Conservation (phyloP, 2,888 invertebrate species). For the Ophioninae sp. region DNA sequence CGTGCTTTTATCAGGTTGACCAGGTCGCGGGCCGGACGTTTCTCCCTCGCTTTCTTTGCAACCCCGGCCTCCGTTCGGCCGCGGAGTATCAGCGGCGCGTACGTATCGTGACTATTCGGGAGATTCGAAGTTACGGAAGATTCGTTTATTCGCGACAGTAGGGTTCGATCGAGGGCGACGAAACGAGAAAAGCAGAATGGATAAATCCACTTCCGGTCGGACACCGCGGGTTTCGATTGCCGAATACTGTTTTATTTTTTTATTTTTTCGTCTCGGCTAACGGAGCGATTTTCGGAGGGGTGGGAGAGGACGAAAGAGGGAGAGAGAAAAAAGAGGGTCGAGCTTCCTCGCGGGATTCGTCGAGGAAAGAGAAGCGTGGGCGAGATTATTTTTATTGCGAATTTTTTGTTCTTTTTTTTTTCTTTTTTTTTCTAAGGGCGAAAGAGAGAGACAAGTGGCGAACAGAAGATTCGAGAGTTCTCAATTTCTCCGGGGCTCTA, state of each 20-base stretch:
- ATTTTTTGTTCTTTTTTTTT: not conserved
- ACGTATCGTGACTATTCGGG: no score
- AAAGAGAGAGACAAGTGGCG: conserved; percentile 7
- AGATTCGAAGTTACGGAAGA: no score
- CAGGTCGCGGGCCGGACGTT: conserved; percentile 56
- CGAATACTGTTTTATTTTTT: no score
- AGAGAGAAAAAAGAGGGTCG: not conserved
- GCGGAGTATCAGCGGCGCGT: no score
- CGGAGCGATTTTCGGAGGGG: not conserved
- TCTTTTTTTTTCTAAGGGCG: not conserved
- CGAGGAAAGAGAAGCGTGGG: not conserved
- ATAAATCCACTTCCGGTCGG: no score
- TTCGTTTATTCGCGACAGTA: no score
- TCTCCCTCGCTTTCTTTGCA: no score
- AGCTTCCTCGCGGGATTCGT: not conserved
- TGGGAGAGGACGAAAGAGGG: not conserved
- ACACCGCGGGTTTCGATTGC: no score
- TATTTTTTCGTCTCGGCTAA: not conserved
- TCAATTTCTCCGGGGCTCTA: conserved; percentile 41
- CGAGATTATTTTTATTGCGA: not conserved
- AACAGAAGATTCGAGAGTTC: conserved; percentile 23
- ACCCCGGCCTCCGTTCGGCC: no score
- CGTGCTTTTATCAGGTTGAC: conserved; percentile 76
- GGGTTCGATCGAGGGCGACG: no score
- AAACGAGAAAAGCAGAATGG: no score